A percentile compares a stretch with the other conserved stretches of the same genome.
Evolutionary conservation across 2,888 invertebrate species (phyloP).

Genomic region (Prosapia bicincta): DNA sequence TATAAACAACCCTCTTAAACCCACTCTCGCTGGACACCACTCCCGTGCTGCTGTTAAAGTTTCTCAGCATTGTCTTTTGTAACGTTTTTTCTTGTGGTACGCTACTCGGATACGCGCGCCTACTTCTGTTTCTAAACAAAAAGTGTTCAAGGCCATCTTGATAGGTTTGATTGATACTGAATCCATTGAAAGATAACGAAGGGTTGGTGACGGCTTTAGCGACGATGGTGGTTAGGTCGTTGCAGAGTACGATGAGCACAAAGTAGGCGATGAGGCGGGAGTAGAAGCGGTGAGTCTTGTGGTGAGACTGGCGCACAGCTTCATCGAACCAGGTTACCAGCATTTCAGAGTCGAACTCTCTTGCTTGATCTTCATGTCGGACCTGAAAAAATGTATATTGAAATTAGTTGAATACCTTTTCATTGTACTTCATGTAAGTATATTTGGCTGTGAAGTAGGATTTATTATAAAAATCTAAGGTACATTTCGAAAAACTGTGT

Average conservation of each 20-base stretch:
- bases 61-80: background rate
- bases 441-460: too few species aligned
- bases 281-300: background rate
- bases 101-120: background rate
- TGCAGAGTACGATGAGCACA: conserved; percentile 8
- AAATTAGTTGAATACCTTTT: too few species aligned
- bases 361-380: background rate
- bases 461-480: too few species aligned
- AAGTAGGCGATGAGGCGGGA: background rate
- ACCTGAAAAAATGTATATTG: conserved; percentile 8
- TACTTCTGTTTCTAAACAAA: background rate
- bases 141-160: background rate
- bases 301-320: background rate
- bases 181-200: background rate
- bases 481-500: too few species aligned
- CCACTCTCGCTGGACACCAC: background rate
- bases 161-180: background rate
- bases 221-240: conserved; percentile 5
- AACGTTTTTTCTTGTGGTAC: background rate
- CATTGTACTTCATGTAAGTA: too few species aligned
- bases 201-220: conserved; percentile 8
- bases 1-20: too few species aligned
- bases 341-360: conserved; percentile 1
- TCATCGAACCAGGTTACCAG: conserved; percentile 6
- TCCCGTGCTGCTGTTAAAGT: background rate